Base-by-base conservation (phyloP, 2,888 invertebrate species). In the Strigamia transsilvanica region DNA sequence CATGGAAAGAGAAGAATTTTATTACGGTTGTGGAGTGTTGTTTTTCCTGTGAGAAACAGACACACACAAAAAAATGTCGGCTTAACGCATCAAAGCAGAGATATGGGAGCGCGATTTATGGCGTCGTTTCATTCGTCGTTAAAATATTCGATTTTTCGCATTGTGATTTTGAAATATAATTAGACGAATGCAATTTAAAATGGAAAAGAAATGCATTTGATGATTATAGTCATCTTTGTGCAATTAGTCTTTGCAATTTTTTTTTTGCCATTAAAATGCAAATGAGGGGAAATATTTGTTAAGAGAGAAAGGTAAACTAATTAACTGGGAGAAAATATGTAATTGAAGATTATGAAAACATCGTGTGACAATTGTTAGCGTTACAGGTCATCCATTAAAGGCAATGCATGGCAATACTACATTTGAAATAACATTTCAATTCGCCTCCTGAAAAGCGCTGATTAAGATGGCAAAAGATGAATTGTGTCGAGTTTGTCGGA, bases 1-100 rank as follows among this genome's bases (percentile, higher is more conserved):
- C 61, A 66, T 66, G 61, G 61, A 66, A 66, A 66, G 61, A 66
- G 61, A 66, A 66, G 61, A 66, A 66, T 66, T 66, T 66, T 66
- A 66, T 66, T 66, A 66, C 12, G 61, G 61, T 66, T 66, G 61
- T 66, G 61, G 61, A 66, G 61, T 66, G 61, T 66, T 66, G 61
- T 66, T 66, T 66, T 66, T 66, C 21, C 61, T 66, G 61, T 66
- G 61, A 9, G 61, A 66, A 66, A 18, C 23, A 66, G 23, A 66
- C 21, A 21, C 21, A 21, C 21, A 21, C 10, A 21, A 66, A 66
- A 61, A 66, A 66, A 66, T 66, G 61, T 66, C 12, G 61, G 61
- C 61, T 66, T 66, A 66, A 66, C 61, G 61, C 61, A 66, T 66
- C 61, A 66, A 23, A 66, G 23, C 21, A 6, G 61, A 66, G 61